Evolutionary conservation across 1,140 invertebrate species (phyloP), one percentile per base, ranked within the genome.

Genomic region (Dysdera silvatica): DNA sequence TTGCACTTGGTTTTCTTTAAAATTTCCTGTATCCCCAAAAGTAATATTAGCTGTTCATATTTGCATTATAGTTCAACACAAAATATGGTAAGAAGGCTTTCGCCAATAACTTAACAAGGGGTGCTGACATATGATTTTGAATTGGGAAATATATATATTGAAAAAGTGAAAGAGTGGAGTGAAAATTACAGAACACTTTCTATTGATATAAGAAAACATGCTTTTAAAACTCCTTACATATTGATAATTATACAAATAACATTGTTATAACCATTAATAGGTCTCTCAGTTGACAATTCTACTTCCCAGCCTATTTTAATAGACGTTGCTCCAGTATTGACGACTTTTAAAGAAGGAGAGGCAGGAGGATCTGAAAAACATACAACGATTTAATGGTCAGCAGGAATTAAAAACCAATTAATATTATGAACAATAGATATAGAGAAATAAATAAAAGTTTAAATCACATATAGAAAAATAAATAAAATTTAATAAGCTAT

Each of bases 281-380:
- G 56, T 16, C 48, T 58, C 33, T 65, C 62, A 48, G 24, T 48
- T 16, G 64, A 35, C 3, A 54, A 57, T 45, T 60, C 65, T 24
- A 40, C 47, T 16, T 68, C 66, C 70, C 70, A 71, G 40, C 33
- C 35, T 18, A 71, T 33, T 20, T 51, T 61, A 28, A 69, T 65
- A 12, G 69, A 71, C 12, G 64, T 58, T 7, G 59, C 40, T 26
- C 66, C 58, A 4, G 68, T 69, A 18, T 65, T 57, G 14, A 65
- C 32, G 5, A 71, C 62, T 61, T 69, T 71, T 35, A 71, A 26
- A 24, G 48, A 10, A 12, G 70, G 67, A 20, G 69, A 33, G 26
- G 49, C 20, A 16, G 69, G 67, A n/a, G 70, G 68, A 58, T 71
- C 70, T 68, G 26, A n/a, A 59, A 43, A 35, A 29, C 18, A 23